These are phyloP conservation scores for Ceratina australensis DNA, from an alignment of 1,140 invertebrate species.

Conservation along the genomic window DNA sequence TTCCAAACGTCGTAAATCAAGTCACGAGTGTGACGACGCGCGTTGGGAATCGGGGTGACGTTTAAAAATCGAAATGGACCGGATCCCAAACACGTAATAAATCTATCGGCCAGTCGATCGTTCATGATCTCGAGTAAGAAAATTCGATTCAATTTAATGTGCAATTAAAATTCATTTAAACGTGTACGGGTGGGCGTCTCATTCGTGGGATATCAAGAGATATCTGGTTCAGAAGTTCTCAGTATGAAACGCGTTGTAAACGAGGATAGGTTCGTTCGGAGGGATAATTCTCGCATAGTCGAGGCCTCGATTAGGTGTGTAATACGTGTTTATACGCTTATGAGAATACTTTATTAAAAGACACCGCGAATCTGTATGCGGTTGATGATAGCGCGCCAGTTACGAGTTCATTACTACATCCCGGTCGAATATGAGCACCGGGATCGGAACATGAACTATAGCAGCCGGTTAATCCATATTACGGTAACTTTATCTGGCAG, in stretches of 20 bases:
- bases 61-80: constrained; percentile 47
- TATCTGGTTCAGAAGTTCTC: too few relatives aligned
- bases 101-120: too few relatives aligned
- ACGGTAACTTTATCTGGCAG: constrained; percentile 66
- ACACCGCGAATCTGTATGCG: constrained; percentile 41
- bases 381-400: constrained; percentile 52
- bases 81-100: too few relatives aligned
- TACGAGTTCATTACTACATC: constrained; percentile 60
- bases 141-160: too few relatives aligned
- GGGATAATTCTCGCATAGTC: background rate
- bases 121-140: too few relatives aligned
- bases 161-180: too few relatives aligned
- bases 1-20: constrained; percentile 56
- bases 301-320: background rate
- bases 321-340: constrained; percentile 40
- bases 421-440: constrained; percentile 40
- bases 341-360: constrained; percentile 56
- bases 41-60: background rate
- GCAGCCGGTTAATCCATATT: constrained; percentile 64
- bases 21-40: background rate
- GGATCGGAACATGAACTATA: constrained; percentile 56
- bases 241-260: too few relatives aligned
- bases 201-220: too few relatives aligned
- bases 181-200: too few relatives aligned
- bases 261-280: background rate